phyloP scores from a whole-genome alignment of 2,113 vertebrate genomes.

The Peucedramus taeniatus region DNA sequence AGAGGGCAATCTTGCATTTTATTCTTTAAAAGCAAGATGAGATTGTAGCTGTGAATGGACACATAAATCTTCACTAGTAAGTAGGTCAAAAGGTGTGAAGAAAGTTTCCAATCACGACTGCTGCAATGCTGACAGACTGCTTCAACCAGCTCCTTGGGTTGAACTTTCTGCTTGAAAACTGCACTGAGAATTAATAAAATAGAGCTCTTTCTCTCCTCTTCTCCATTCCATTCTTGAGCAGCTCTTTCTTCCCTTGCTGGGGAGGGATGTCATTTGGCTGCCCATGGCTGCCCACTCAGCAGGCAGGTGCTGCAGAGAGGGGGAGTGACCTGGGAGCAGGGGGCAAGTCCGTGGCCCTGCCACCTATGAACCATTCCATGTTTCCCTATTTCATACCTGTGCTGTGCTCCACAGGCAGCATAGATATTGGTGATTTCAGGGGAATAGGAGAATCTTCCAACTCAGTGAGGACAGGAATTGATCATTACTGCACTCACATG shows the following conservation, averaged over 20 bases:
- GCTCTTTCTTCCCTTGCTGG: neutral
- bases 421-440: neutral
- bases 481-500: neutral
- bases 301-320: neutral
- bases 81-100: conserved; percentile 44
- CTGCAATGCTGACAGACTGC: neutral
- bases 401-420: rapidly evolving
- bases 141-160: neutral
- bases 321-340: rapidly evolving
- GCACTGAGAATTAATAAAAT: neutral
- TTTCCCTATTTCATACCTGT: neutral
- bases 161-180: conserved; percentile 27
- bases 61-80: conserved; percentile 56
- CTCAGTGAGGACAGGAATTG: neutral
- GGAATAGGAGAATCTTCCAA: neutral
- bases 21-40: conserved; percentile 47
- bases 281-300: neutral
- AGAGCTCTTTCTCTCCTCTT: neutral
- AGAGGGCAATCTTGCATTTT: conserved; percentile 16
- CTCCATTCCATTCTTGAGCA: neutral
- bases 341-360: rapidly evolving
- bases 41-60: conserved; percentile 26
- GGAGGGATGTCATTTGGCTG: neutral
- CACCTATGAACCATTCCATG: rapidly evolving
- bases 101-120: conserved; percentile 30